Conservation (phyloP, 2,113 vertebrate genomes). For the Mirza zaza region DNA sequence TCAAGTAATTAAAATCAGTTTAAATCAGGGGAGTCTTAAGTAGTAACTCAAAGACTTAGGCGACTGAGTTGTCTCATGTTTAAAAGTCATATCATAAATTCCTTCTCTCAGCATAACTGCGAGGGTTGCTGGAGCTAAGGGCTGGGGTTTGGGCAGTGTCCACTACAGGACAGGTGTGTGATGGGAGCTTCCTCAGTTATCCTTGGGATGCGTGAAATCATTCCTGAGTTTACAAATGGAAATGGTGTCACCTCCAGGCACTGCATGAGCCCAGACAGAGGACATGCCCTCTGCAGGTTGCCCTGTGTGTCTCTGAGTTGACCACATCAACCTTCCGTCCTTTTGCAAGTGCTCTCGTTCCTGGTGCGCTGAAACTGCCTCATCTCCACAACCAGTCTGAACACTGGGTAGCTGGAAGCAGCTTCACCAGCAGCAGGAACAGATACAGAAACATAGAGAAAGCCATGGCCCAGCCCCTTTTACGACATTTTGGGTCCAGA, state of each 20-base stretch:
- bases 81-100: neutral
- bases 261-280: neutral
- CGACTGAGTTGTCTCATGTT: neutral
- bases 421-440: neutral
- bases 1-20: neutral
- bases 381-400: neutral
- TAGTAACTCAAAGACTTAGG: neutral
- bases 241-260: neutral
- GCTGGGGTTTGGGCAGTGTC: neutral
- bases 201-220: neutral
- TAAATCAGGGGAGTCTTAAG: neutral
- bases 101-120: neutral
- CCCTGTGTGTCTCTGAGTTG: neutral
- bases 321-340: neutral
- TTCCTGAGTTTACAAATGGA: neutral
- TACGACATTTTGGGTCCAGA: neutral
- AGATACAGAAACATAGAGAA: neutral
- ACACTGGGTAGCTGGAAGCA: neutral
- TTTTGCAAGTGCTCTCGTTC: accelerated
- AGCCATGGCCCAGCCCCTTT: neutral
- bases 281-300: too few relatives aligned
- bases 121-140: neutral
- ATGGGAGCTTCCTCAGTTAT: neutral
- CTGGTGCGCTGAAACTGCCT: neutral
- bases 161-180: accelerated